phyloP scores from a whole-genome alignment of 2,113 vertebrate genomes.

The Spheniscus mendiculus region DNA sequence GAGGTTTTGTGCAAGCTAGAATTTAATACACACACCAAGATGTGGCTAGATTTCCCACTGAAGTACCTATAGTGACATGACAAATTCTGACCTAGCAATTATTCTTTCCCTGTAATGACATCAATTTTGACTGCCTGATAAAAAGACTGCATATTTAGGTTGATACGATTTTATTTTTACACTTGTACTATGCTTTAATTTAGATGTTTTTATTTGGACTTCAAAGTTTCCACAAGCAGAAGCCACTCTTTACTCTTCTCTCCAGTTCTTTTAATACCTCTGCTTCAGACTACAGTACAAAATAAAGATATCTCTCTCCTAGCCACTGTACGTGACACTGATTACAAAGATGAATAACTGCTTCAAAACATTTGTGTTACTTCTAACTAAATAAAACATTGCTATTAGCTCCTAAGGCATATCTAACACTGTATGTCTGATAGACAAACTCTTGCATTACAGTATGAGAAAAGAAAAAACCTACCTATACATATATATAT shows the following conservation, averaged over 20 bases:
- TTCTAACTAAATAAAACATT: background rate
- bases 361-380: background rate
- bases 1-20: background rate
- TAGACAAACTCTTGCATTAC: background rate
- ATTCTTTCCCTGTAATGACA: background rate
- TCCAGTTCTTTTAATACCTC: background rate
- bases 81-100: background rate
- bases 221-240: background rate
- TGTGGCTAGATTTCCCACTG: background rate
- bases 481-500: background rate
- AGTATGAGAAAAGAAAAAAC: background rate
- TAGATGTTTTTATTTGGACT: background rate
- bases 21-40: background rate
- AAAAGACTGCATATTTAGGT: background rate
- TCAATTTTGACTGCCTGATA: background rate
- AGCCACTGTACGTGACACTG: background rate
- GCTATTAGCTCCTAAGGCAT: background rate
- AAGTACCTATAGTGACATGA: background rate
- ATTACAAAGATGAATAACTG: background rate
- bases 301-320: background rate
- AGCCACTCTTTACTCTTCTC: background rate
- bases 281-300: background rate
- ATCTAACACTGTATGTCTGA: background rate
- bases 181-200: background rate
- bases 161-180: background rate